Conservation (phyloP, 1,140 invertebrate species). For the Cherax quadricarinatus region DNA sequence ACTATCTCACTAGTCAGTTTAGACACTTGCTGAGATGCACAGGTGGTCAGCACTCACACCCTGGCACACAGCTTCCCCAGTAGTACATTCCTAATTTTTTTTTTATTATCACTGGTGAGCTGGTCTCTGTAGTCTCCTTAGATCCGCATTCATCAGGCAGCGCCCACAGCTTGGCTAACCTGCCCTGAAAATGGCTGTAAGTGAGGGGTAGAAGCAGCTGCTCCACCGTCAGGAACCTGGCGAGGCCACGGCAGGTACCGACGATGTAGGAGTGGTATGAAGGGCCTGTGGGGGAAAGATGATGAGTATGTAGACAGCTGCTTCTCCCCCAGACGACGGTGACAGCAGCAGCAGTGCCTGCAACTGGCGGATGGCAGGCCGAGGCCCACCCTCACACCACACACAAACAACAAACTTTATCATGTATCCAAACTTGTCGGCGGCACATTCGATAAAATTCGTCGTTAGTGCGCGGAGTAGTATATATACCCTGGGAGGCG, state of each 20-base stretch:
- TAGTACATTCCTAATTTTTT: background rate
- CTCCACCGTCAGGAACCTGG: slow-evolving; percentile 7
- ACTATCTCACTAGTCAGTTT: background rate
- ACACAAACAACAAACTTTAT: slow-evolving; percentile 61
- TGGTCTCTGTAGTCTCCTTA: background rate
- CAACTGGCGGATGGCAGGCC: background rate
- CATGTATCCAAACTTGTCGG: slow-evolving; percentile 58
- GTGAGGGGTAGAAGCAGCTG: slow-evolving; percentile 1
- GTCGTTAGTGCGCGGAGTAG: slow-evolving; percentile 50
- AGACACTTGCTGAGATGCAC: no score
- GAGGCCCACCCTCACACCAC: slow-evolving; percentile 13
- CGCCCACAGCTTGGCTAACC: background rate
- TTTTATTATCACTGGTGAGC: background rate
- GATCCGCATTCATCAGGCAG: background rate
- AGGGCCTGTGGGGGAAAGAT: slow-evolving; percentile 38
- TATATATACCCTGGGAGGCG: slow-evolving; percentile 61
- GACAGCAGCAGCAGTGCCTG: background rate
- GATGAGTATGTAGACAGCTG: slow-evolving; percentile 15
- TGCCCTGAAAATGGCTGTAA: slow-evolving; percentile 16
- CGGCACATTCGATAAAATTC: slow-evolving; percentile 70
- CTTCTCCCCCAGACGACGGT: background rate
- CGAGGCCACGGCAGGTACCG: background rate
- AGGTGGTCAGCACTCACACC: background rate
- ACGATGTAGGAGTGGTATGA: background rate
- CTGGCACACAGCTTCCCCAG: no score